Evolutionary conservation across 2,113 vertebrate genomes (phyloP).

Genomic region (Aplodontia rufa): DNA sequence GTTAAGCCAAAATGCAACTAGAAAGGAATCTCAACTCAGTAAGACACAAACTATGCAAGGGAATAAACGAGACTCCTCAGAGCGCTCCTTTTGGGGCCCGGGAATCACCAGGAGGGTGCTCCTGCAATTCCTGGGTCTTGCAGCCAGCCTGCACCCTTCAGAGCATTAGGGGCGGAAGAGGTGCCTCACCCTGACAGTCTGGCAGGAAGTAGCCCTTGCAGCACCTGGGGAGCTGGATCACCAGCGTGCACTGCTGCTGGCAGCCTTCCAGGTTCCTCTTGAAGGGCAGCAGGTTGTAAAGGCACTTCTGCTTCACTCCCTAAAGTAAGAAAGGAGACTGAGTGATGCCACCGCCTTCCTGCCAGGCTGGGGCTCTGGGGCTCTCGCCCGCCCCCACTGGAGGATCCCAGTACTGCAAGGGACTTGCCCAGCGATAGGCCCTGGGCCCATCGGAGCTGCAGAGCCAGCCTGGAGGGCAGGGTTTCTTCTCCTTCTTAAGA

Average conservation of each 20-base stretch:
- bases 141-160: neutral
- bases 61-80: neutral
- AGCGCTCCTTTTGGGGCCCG: neutral
- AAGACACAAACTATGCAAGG: neutral
- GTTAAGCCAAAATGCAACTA: neutral
- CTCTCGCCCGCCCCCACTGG: neutral
- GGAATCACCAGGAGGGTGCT: accelerated
- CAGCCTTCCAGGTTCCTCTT: slow-evolving; percentile 85
- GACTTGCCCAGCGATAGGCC: neutral
- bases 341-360: accelerated
- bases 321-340: slow-evolving; percentile 42
- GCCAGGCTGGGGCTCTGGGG: neutral
- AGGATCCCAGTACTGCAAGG: neutral
- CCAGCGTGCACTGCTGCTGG: slow-evolving; percentile 84
- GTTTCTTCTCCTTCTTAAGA: neutral
- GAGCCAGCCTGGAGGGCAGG: neutral
- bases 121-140: accelerated
- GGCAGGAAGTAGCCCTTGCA: slow-evolving; percentile 92
- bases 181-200: slow-evolving; percentile 90
- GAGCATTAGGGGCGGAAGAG: neutral
- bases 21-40: neutral
- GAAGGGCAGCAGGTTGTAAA: slow-evolving; percentile 52
- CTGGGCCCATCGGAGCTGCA: neutral
- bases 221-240: slow-evolving; percentile 87
- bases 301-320: slow-evolving; percentile 83